Conservation (phyloP, 2,888 invertebrate genomes). For the Mycogona germanica region DNA sequence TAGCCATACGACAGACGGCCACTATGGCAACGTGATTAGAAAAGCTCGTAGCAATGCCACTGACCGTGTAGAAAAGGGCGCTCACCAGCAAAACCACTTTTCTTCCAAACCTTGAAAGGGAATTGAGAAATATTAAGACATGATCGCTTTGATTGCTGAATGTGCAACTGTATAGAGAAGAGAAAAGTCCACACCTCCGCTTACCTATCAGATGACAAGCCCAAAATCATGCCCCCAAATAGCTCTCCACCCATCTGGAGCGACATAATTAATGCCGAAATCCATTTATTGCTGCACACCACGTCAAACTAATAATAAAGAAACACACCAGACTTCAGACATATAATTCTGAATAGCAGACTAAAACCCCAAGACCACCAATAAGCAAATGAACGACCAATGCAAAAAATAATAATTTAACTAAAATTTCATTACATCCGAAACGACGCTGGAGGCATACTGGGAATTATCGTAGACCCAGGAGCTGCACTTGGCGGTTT, state of each 20-base stretch:
- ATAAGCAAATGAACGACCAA: not conserved
- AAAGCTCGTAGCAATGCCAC: conserved; percentile 51
- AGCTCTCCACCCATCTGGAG: conserved; percentile 59
- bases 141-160: too few relatives aligned
- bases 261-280: conserved; percentile 52
- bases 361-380: too few relatives aligned
- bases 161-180: too few relatives aligned
- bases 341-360: too few relatives aligned
- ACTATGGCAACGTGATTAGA: conserved; percentile 56
- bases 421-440: conserved; percentile 41
- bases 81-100: conserved; percentile 58
- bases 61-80: conserved; percentile 52
- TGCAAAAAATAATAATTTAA: conserved; percentile 1
- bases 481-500: conserved; percentile 38
- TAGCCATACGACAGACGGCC: conserved; percentile 48
- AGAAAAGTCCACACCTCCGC: not conserved
- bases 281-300: conserved; percentile 50
- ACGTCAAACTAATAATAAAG: conserved; percentile 34
- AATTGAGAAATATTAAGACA: not conserved
- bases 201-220: conserved; percentile 28
- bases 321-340: not conserved
- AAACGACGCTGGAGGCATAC: conserved; percentile 49
- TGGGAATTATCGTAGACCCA: conserved; percentile 48
- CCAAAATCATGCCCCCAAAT: conserved; percentile 56
- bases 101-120: conserved; percentile 45